Conservation (phyloP, 2,888 invertebrate species). For the Tethea ocularis region DNA sequence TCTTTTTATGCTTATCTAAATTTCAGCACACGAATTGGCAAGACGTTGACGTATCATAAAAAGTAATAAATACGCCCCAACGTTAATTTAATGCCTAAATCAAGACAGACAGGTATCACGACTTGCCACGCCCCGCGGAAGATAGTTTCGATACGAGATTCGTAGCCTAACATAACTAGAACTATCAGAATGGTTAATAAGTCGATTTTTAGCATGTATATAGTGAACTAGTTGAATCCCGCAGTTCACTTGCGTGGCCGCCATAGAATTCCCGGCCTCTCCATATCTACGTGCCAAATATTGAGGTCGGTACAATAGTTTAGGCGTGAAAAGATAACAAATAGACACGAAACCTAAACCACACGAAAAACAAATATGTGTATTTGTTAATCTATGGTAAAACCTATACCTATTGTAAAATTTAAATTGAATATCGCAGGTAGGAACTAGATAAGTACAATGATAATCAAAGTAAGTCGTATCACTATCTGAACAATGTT, state of each 20-base stretch:
- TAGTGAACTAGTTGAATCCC: no score
- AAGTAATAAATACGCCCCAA: slow-evolving; percentile 49
- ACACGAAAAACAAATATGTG: no score
- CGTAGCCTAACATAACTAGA: slow-evolving; percentile 35
- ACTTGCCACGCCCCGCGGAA: slow-evolving; percentile 40
- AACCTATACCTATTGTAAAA: no score
- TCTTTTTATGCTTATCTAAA: slow-evolving; percentile 63
- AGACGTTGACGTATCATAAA: slow-evolving; percentile 31
- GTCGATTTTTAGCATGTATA: background rate
- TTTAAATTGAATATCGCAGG: no score
- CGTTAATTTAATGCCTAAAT: slow-evolving; percentile 56
- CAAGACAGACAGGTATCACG: slow-evolving; percentile 53
- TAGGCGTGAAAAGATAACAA: no score
- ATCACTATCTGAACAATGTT: background rate
- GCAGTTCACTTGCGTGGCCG: no score
- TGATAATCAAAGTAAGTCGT: background rate
- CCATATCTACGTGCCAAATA: no score
- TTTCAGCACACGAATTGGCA: slow-evolving; percentile 60
- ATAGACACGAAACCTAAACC: no score
- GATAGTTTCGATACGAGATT: slow-evolving; percentile 39
- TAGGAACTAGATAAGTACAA: no score
- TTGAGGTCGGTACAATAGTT: no score
- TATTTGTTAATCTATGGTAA: no score
- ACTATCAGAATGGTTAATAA: slow-evolving; percentile 41
- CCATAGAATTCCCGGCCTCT: no score